phyloP scores from a whole-genome alignment of 1,140 invertebrate species.

The Drosophila saltans region DNA sequence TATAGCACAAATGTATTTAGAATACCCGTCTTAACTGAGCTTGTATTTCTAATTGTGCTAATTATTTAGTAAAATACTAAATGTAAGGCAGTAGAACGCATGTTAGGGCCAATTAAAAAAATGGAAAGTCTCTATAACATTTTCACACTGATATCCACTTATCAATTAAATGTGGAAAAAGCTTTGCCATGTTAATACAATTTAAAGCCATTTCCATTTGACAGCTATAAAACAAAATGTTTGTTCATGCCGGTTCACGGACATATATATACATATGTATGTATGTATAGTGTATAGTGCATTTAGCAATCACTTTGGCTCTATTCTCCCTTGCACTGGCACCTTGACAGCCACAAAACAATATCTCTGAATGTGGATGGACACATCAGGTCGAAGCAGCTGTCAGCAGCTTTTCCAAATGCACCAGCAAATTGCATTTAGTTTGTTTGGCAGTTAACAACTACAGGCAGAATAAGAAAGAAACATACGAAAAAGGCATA shows the following conservation, averaged over 20 bases:
- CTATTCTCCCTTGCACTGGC: background rate
- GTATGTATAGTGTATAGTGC: background rate
- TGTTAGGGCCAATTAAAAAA: no score
- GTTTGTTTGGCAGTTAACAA: constrained; percentile 36
- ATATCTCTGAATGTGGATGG: constrained; percentile 25
- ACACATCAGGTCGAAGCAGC: constrained; percentile 25
- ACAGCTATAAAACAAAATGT: background rate
- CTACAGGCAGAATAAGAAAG: background rate
- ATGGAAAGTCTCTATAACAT: no score
- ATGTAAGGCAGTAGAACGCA: no score
- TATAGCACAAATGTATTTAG: no score
- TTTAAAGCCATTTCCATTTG: background rate
- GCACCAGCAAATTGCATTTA: constrained; percentile 54
- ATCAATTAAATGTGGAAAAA: no score
- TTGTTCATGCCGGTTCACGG: no score
- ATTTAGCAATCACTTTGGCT: background rate
- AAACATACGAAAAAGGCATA: background rate
- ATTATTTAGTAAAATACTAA: no score
- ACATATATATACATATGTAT: no score
- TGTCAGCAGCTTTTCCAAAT: constrained; percentile 22
- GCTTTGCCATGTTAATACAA: background rate
- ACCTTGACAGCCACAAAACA: background rate
- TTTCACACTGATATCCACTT: no score
- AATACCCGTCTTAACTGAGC: no score
- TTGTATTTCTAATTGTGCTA: no score